Evolutionary conservation across 2,888 invertebrate genomes (phyloP).

Genomic region (Lapara coniferarum): DNA sequence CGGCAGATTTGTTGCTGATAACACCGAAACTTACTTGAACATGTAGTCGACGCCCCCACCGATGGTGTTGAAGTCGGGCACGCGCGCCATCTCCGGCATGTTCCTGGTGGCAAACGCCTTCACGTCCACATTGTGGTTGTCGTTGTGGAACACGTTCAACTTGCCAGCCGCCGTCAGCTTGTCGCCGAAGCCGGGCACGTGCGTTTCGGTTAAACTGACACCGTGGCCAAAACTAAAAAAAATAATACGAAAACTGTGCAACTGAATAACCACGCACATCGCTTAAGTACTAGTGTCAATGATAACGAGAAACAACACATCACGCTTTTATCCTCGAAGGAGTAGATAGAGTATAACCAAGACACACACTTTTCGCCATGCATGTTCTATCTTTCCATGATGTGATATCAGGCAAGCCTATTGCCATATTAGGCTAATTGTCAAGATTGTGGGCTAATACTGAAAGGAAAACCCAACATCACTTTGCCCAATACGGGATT

Average conservation of each 20-base stretch:
- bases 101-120: constrained; percentile 46
- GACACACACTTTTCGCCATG: no score
- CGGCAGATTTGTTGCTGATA: not conserved
- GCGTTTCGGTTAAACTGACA: constrained; percentile 24
- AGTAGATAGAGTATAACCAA: no score
- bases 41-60: constrained; percentile 47
- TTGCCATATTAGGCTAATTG: no score
- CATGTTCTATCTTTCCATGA: no score
- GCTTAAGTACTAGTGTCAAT: no score
- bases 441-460: no score
- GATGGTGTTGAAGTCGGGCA: constrained; percentile 47
- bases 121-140: constrained; percentile 46
- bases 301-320: no score
- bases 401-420: no score
- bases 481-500: no score
- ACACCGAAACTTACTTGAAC: constrained; percentile 41
- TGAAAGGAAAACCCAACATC: no score
- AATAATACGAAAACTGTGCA: not conserved
- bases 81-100: constrained; percentile 42
- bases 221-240: not conserved
- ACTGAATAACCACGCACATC: no score
- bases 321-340: no score
- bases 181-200: constrained; percentile 48
- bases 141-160: constrained; percentile 49
- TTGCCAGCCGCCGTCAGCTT: constrained; percentile 53